Conservation (phyloP, 1,140 invertebrate genomes). For the Drosophila malerkotliana region DNA sequence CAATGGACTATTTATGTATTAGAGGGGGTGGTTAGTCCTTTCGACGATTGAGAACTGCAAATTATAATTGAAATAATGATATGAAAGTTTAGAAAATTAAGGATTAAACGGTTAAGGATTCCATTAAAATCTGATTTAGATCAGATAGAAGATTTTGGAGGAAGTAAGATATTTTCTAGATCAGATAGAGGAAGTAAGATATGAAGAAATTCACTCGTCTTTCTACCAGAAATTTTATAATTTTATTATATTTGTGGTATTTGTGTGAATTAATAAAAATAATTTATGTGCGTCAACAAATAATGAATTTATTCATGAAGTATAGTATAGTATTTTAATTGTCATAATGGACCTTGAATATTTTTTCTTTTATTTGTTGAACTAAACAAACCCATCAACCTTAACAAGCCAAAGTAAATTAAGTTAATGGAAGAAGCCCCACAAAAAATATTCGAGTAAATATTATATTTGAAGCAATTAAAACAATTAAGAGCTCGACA, state of each 20-base stretch:
- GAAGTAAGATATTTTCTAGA: too few species aligned
- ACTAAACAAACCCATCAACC: conserved; percentile 53
- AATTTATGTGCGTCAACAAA: not conserved
- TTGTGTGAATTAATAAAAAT: not conserved
- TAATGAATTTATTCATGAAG: not conserved
- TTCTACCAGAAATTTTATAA: too few species aligned
- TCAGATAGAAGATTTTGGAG: too few species aligned
- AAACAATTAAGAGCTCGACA: conserved; percentile 73
- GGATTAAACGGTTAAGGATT: too few species aligned
- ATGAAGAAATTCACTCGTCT: too few species aligned
- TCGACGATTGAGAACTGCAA: too few species aligned
- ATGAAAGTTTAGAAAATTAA: too few species aligned
- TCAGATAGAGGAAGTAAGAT: too few species aligned
- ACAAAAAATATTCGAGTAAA: conserved; percentile 8
- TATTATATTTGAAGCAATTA: conserved; percentile 57
- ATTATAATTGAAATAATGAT: too few species aligned
- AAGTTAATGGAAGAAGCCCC: conserved; percentile 64
- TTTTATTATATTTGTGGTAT: not conserved
- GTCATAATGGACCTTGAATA: not conserved
- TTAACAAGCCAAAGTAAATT: conserved; percentile 65
- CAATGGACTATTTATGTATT: too few species aligned
- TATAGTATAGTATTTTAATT: not conserved
- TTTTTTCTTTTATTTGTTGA: not conserved
- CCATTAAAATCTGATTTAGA: too few species aligned
- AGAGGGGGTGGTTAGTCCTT: too few species aligned